phyloP scores from a whole-genome alignment of 1,140 invertebrate species.

The Bombus picipes region DNA sequence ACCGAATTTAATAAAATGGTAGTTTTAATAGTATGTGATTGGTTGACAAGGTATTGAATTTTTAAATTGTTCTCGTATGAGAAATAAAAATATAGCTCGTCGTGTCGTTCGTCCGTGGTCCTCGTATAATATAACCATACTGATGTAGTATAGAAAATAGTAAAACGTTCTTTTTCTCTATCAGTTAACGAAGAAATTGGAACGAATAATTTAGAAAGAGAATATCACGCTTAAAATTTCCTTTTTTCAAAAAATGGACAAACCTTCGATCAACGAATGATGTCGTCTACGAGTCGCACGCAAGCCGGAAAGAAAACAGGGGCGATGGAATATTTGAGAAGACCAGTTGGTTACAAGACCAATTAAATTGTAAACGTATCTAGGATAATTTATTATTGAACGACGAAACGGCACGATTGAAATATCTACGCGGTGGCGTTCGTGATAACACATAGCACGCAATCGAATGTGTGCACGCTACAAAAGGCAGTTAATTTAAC shows the following conservation, averaged over 20 bases:
- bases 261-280: not conserved
- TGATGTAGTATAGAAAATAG: too few species aligned
- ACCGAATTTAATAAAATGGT: too few species aligned
- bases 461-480: not conserved
- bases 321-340: not conserved
- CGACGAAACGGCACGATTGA: not conserved
- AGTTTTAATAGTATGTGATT: too few species aligned
- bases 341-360: not conserved
- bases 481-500: conserved; percentile 28
- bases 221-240: not conserved
- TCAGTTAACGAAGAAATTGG: not conserved
- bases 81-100: too few species aligned
- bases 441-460: not conserved
- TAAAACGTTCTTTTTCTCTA: too few species aligned
- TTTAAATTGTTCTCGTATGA: too few species aligned
- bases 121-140: too few species aligned
- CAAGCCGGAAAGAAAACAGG: not conserved
- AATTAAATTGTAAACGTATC: not conserved
- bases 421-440: not conserved
- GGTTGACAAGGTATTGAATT: too few species aligned
- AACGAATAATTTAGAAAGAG: not conserved
- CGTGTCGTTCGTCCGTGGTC: too few species aligned
- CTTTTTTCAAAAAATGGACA: not conserved
- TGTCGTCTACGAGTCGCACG: too few species aligned
- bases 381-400: conserved; percentile 17